Percentiles rank a stretch among this genome's conserved stretches.
phyloP scores from a whole-genome alignment of 2,888 invertebrate genomes.

The Choreutis nemorana region DNA sequence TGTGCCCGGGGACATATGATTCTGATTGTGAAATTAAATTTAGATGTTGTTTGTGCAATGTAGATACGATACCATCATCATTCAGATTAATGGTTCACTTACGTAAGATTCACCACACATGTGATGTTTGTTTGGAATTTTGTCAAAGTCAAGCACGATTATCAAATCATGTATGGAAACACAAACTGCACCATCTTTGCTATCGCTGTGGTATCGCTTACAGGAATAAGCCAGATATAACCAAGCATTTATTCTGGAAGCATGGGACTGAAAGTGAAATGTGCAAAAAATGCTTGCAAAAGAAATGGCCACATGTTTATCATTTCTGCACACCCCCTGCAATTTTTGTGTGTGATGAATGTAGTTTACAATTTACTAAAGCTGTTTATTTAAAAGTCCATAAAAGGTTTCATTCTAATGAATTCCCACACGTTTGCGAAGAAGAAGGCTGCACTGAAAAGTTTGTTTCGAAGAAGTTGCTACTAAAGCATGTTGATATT shows the following conservation, averaged over 20 bases:
- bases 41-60: slow-evolving; percentile 83
- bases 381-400: slow-evolving; percentile 86
- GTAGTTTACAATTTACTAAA: slow-evolving; percentile 75
- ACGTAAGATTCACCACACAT: slow-evolving; percentile 82
- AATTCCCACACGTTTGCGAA: slow-evolving; percentile 75
- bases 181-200: slow-evolving; percentile 86
- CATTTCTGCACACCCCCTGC: slow-evolving; percentile 88
- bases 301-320: slow-evolving; percentile 92
- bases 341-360: slow-evolving; percentile 82
- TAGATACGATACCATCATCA: slow-evolving; percentile 81
- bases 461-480: slow-evolving; percentile 82
- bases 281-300: slow-evolving; percentile 86
- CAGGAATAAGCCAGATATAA: slow-evolving; percentile 87
- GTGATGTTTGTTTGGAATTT: slow-evolving; percentile 86
- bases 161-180: slow-evolving; percentile 91
- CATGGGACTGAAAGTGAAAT: slow-evolving; percentile 89
- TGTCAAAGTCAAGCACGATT: slow-evolving; percentile 81
- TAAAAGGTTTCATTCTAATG: slow-evolving; percentile 77
- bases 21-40: slow-evolving; percentile 73
- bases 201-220: slow-evolving; percentile 90
- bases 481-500: slow-evolving; percentile 73
- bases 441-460: slow-evolving; percentile 76
- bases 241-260: slow-evolving; percentile 91
- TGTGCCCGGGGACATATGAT: slow-evolving; percentile 82
- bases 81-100: slow-evolving; percentile 90